Conservation (phyloP, 1,140 invertebrate species). For the Trichonephila inaurata region DNA sequence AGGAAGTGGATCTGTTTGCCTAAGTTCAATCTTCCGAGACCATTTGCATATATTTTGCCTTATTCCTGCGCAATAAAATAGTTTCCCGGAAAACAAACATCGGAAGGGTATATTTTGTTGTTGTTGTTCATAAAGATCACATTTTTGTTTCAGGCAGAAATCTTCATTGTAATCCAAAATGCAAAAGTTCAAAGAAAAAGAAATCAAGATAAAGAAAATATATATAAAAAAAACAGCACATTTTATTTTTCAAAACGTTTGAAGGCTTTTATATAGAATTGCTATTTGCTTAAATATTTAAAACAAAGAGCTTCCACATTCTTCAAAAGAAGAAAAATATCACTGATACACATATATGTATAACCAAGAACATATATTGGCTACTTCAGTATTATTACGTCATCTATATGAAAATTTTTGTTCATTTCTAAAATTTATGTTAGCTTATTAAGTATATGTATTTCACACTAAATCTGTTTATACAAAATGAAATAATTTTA, state of each 20-base stretch:
- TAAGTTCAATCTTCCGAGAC: background rate
- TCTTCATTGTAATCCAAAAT: background rate
- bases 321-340: background rate
- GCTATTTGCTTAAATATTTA: background rate
- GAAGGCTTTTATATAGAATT: background rate
- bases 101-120: background rate
- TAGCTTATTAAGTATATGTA: too few species aligned
- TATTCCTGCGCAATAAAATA: background rate
- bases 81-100: background rate
- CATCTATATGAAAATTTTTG: too few species aligned
- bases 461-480: too few species aligned
- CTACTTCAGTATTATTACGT: too few species aligned
- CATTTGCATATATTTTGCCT: background rate
- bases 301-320: background rate
- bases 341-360: too few species aligned
- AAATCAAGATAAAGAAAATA: background rate
- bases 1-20: background rate
- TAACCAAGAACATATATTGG: too few species aligned
- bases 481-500: too few species aligned
- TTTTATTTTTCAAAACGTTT: background rate
- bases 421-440: too few species aligned
- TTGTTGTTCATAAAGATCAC: background rate
- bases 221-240: background rate
- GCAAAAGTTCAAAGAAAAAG: background rate
- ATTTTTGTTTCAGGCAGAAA: background rate